Evolutionary conservation across 2,113 vertebrate genomes (phyloP).

Genomic region (Trogon surrucura): DNA sequence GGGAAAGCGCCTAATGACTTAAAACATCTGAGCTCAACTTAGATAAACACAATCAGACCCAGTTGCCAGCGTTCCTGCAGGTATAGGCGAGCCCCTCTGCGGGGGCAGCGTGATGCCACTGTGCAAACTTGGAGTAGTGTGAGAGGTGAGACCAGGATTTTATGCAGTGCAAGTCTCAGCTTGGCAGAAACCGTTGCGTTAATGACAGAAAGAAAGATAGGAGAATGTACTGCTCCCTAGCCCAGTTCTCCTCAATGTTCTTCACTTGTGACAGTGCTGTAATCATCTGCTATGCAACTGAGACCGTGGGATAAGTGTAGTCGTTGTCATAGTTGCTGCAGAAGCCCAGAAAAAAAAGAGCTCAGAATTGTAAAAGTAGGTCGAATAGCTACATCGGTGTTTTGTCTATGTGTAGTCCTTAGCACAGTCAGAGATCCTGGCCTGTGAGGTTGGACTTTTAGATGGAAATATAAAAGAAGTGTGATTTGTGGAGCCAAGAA

Average conservation of each 20-base stretch:
- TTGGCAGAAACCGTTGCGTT: rapidly evolving
- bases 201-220: neutral
- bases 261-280: neutral
- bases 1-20: neutral
- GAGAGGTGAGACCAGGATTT: neutral
- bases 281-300: neutral
- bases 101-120: neutral
- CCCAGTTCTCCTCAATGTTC: neutral
- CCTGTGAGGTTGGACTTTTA: neutral
- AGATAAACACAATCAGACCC: neutral
- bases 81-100: neutral
- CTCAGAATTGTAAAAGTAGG: neutral
- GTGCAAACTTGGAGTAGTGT: neutral
- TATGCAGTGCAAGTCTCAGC: neutral
- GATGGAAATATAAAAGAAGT: neutral
- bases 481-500: neutral
- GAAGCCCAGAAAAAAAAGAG: neutral
- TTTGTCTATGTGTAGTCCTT: neutral
- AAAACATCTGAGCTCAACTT: neutral
- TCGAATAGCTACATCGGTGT: rapidly evolving
- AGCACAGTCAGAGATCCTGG: neutral
- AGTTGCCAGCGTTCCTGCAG: neutral
- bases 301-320: neutral
- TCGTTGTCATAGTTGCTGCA: neutral
- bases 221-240: neutral